Evolutionary conservation across 1,140 invertebrate species (phyloP).

Genomic region (Paramacrobiotus metropolitanus): DNA sequence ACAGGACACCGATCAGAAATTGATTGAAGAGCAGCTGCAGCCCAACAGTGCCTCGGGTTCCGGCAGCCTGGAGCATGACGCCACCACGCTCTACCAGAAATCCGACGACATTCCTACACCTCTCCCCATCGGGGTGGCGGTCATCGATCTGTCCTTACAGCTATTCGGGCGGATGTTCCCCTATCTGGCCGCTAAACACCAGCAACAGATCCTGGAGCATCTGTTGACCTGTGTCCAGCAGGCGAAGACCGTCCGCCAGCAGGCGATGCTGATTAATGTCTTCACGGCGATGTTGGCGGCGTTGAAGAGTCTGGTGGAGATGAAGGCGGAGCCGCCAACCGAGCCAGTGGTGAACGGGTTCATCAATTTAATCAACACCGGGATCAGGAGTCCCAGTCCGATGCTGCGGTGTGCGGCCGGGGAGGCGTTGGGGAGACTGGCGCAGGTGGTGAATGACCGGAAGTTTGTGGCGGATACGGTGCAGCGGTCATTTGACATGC

Average conservation of each 20-base stretch:
- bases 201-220: slow-evolving; percentile 85
- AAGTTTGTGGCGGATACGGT: slow-evolving; percentile 70
- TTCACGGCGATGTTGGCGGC: slow-evolving; percentile 76
- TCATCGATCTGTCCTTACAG: slow-evolving; percentile 76
- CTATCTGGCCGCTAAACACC: slow-evolving; percentile 74
- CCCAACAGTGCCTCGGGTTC: slow-evolving; percentile 77
- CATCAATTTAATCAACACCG: slow-evolving; percentile 23
- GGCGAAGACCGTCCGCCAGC: slow-evolving; percentile 65
- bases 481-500: slow-evolving; percentile 60
- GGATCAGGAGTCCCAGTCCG: slow-evolving; percentile 55
- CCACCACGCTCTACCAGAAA: slow-evolving; percentile 55
- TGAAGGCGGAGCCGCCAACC: slow-evolving; percentile 11
- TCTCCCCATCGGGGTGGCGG: slow-evolving; percentile 37
- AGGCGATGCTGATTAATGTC: slow-evolving; percentile 88
- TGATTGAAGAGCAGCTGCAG: slow-evolving; percentile 86
- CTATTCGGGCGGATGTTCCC: slow-evolving; percentile 84
- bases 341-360: slow-evolving; percentile 14
- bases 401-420: slow-evolving; percentile 63
- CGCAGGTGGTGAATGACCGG: slow-evolving; percentile 57
- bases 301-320: slow-evolving; percentile 31
- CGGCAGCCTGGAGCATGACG: slow-evolving; percentile 80
- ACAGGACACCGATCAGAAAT: slow-evolving; percentile 82
- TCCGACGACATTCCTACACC: neutral
- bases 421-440: slow-evolving; percentile 63
- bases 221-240: slow-evolving; percentile 81